These are phyloP conservation scores for Colostygia pectinataria DNA, from an alignment of 2,888 invertebrate species.

Conservation along the genomic window DNA sequence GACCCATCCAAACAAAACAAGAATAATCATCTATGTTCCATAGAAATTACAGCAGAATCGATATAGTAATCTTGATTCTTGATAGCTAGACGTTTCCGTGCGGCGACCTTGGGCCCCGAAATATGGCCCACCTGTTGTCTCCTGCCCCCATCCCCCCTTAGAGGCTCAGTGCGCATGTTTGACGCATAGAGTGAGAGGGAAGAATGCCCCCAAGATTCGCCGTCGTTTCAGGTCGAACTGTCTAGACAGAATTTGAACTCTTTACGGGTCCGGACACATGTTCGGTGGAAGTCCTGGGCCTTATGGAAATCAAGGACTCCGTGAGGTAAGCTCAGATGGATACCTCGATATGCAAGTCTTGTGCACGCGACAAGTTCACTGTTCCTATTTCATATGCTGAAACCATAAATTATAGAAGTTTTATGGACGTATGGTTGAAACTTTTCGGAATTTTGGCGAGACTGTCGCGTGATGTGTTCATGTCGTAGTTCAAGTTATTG, in stretches of 20 bases:
- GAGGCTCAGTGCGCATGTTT: constrained; percentile 68
- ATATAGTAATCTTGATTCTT: constrained; percentile 68
- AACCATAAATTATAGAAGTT: constrained; percentile 18
- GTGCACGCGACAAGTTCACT: constrained; percentile 26
- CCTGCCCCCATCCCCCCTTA: constrained; percentile 43
- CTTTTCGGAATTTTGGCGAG: constrained; percentile 21
- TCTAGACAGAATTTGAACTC: constrained; percentile 80
- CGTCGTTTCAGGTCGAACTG: constrained; percentile 71
- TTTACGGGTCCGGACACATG: constrained; percentile 64
- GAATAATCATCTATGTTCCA: constrained; percentile 30
- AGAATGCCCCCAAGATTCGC: constrained; percentile 43
- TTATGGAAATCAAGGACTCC: constrained; percentile 54
- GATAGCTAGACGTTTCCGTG: constrained; percentile 77
- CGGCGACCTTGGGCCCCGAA: constrained; percentile 72
- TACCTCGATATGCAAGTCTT: constrained; percentile 15
- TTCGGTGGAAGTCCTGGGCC: constrained; percentile 40
- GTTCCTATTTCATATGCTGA: constrained; percentile 17
- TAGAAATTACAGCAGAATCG: constrained; percentile 61
- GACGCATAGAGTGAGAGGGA: constrained; percentile 62
- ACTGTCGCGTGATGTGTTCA: constrained; percentile 16
- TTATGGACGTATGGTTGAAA: constrained; percentile 18
- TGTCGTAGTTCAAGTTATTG: constrained; percentile 15
- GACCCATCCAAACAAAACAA: constrained; percentile 1
- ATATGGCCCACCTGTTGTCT: constrained; percentile 72
- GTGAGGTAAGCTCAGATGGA: constrained; percentile 32